Percentiles rank a stretch among this genome's conserved stretches.
Conservation (phyloP, 2,797 vertebrate species). For the Coccyzus lansbergi region DNA sequence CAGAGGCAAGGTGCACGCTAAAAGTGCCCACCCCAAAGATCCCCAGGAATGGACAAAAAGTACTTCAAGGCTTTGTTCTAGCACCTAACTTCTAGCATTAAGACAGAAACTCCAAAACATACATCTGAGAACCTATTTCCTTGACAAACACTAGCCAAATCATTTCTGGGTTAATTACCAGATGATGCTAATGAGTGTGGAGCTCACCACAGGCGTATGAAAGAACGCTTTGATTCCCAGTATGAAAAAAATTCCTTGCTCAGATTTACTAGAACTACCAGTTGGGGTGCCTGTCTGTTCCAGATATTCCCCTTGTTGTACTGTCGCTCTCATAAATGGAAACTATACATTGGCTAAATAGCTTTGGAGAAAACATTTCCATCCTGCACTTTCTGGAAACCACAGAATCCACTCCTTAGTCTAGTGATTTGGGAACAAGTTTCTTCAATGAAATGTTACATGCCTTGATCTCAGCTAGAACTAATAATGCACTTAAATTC, state of each 20-base stretch:
- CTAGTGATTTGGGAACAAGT: background rate
- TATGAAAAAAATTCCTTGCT: background rate
- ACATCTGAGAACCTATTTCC: background rate
- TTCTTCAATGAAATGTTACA: background rate
- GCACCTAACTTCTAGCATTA: background rate
- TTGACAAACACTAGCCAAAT: background rate
- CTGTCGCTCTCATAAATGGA: background rate
- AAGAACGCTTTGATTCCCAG: background rate
- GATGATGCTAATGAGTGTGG: background rate
- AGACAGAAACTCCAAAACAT: background rate
- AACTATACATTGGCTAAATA: background rate
- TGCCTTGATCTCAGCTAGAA: background rate
- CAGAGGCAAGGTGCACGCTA: background rate
- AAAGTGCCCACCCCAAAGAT: background rate
- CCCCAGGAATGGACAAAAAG: background rate
- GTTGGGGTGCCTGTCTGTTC: background rate
- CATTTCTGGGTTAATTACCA: background rate
- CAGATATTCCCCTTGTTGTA: background rate
- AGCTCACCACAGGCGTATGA: accelerated
- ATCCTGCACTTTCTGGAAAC: background rate
- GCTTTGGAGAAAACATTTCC: background rate
- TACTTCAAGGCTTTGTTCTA: background rate
- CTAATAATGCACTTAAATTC: background rate
- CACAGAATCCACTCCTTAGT: background rate
- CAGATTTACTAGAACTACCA: background rate